Evolutionary conservation across 2,797 vertebrate species (phyloP).

Genomic region (Hippopotamyrus pictus): DNA sequence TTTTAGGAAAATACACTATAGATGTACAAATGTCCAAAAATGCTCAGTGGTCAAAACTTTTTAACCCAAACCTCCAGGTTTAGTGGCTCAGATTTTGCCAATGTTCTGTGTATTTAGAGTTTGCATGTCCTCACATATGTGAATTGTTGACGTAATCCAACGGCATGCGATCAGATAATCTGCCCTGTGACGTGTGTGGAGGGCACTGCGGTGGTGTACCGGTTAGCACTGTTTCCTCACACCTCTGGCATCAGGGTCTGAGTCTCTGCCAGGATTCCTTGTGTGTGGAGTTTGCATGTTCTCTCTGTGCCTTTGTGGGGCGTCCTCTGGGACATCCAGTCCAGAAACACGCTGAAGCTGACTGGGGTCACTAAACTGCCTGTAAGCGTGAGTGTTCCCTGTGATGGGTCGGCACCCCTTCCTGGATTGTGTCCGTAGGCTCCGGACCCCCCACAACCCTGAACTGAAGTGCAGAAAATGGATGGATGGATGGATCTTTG

Average conservation of each 20-base stretch:
- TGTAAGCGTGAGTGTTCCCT: not conserved
- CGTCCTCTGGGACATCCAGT: not conserved
- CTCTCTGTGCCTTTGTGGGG: no score
- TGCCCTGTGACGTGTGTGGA: not conserved
- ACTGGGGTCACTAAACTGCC: not conserved
- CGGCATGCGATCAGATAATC: not conserved
- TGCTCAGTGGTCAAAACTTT: not conserved
- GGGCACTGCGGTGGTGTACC: not conserved
- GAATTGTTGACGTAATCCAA: not conserved
- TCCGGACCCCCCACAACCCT: not conserved
- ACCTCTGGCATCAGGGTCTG: not conserved
- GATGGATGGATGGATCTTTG: not conserved
- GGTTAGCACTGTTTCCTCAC: not conserved
- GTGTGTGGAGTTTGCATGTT: not conserved
- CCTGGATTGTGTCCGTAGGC: not conserved
- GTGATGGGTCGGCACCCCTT: no score
- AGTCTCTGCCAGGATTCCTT: not conserved
- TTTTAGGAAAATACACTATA: not conserved
- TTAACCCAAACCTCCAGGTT: not conserved
- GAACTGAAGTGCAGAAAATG: not conserved
- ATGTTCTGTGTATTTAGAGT: not conserved
- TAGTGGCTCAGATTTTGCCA: not conserved
- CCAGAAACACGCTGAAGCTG: not conserved
- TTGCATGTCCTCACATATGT: not conserved
- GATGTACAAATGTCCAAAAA: not conserved